Percentiles rank a stretch among this genome's conserved stretches.
Conservation (phyloP, 2,888 invertebrate species). For the Neuroscelio doddi region DNA sequence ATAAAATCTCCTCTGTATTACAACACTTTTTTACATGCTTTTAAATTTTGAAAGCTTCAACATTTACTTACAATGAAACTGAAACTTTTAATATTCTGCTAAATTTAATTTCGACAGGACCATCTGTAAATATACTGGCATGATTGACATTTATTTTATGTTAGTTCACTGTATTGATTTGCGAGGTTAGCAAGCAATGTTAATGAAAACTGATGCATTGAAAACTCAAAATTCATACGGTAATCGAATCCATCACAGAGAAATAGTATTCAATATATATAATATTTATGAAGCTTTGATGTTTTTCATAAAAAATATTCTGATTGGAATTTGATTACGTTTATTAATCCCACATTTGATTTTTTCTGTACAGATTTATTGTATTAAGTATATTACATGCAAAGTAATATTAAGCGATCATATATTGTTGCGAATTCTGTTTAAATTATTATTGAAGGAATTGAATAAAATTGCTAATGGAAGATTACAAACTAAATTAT, state of each 20-base stretch:
- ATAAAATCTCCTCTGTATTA: no score
- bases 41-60: background rate
- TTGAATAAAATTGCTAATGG: no score
- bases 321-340: conserved; percentile 8
- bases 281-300: conserved; percentile 18
- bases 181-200: conserved; percentile 15
- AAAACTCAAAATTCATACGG: conserved; percentile 32
- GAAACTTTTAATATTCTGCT: background rate
- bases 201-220: conserved; percentile 34
- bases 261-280: conserved; percentile 11
- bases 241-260: conserved; percentile 33
- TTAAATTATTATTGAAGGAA: no score
- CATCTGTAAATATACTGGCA: no score
- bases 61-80: background rate
- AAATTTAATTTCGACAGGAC: no score
- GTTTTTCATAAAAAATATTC: conserved; percentile 23
- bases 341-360: conserved; percentile 8
- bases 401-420: no score
- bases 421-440: no score
- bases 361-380: conserved; percentile 6
- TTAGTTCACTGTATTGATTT: conserved; percentile 12
- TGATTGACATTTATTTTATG: conserved; percentile 15
- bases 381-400: conserved; percentile 7
- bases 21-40: background rate
- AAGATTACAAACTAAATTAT: no score